phyloP scores from a whole-genome alignment of 2,888 invertebrate genomes.

The Andrena flavipes region DNA sequence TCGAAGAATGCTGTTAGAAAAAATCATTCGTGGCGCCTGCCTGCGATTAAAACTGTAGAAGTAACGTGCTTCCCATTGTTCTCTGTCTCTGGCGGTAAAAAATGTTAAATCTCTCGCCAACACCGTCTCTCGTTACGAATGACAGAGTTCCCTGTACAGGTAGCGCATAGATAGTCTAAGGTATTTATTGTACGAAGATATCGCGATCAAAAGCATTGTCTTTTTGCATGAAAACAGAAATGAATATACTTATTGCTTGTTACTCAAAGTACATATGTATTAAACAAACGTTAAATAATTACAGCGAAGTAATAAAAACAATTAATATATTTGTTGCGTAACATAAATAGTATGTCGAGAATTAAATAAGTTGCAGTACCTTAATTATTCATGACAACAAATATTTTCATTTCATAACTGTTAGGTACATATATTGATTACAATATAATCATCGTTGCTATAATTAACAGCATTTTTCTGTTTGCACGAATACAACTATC shows the following conservation, averaged over 20 bases:
- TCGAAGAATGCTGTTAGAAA: conserved; percentile 53
- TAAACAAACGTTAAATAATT: background rate
- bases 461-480: conserved; percentile 9
- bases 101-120: too few relatives aligned
- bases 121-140: background rate
- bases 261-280: background rate
- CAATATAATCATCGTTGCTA: conserved; percentile 7
- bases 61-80: background rate
- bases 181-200: conserved; percentile 73
- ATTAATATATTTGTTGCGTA: background rate
- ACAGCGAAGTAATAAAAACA: background rate
- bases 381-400: background rate
- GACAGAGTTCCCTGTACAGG: conserved; percentile 49
- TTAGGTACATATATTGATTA: conserved; percentile 12
- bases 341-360: background rate
- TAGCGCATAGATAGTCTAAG: conserved; percentile 57
- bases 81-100: background rate
- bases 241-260: background rate
- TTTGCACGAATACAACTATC: conserved; percentile 31
- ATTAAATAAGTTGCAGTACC: background rate
- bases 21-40: conserved; percentile 41
- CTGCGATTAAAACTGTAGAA: conserved; percentile 13
- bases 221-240: conserved; percentile 59
- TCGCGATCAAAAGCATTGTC: conserved; percentile 77
- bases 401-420: background rate